These are phyloP conservation scores for Cheumatopsyche charites DNA, from an alignment of 1,140 invertebrate genomes.

Conservation along the genomic window DNA sequence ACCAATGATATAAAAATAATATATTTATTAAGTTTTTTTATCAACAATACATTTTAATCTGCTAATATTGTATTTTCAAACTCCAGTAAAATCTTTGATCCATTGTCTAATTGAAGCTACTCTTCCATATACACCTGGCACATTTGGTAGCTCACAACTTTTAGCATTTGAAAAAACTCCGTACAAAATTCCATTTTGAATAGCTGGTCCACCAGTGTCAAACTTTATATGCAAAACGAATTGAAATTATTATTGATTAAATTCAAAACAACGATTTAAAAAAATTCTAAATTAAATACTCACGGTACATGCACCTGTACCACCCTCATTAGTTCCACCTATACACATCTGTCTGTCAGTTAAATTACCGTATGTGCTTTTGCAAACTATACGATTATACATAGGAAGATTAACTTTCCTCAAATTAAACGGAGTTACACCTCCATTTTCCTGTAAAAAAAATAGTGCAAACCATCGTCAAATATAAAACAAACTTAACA, in stretches of 20 bases:
- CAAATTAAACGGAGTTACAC: neutral
- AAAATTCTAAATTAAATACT: no score
- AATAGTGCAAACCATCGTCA: neutral
- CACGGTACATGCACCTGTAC: slow-evolving; percentile 42
- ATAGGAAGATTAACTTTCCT: slow-evolving; percentile 42
- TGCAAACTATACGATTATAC: slow-evolving; percentile 14
- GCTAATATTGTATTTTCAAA: no score
- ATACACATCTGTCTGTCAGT: slow-evolving; percentile 40
- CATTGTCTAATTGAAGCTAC: slow-evolving; percentile 33
- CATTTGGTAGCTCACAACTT: slow-evolving; percentile 33
- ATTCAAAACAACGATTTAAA: no score
- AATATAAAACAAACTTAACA: neutral
- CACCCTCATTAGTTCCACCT: slow-evolving; percentile 40
- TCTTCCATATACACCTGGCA: slow-evolving; percentile 41
- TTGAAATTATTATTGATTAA: no score
- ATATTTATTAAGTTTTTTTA: no score
- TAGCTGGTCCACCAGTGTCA: slow-evolving; percentile 42
- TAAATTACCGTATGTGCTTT: slow-evolving; percentile 25
- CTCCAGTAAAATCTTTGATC: slow-evolving; percentile 29
- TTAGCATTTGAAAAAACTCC: slow-evolving; percentile 31
- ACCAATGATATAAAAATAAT: no score
- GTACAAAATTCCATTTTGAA: slow-evolving; percentile 34
- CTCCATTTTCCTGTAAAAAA: slow-evolving; percentile 14
- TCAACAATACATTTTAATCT: no score
- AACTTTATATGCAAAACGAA: slow-evolving; percentile 15